A percentile compares a stretch with the other conserved stretches of the same genome.
Evolutionary conservation across 2,113 vertebrate species (phyloP).

Genomic region (Pterocles burchelli): DNA sequence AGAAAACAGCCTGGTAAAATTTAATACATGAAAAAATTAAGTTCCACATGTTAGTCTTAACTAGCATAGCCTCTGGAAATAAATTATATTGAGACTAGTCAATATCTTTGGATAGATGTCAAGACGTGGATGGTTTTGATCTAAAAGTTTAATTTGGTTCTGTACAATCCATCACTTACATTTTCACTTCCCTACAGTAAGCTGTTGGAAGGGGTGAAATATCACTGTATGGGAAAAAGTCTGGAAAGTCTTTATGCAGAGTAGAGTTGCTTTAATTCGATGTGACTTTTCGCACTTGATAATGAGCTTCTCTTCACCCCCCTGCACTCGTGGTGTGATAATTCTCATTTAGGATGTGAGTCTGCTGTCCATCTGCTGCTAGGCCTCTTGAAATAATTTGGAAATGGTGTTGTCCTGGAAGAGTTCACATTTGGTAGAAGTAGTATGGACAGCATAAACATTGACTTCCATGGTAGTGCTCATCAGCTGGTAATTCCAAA

Average conservation of each 20-base stretch:
- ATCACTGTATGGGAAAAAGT: not conserved
- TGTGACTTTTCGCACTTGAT: not conserved
- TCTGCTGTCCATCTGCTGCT: not conserved
- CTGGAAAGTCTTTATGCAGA: not conserved
- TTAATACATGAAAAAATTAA: not conserved
- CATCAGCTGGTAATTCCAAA: not conserved
- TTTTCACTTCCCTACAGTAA: not conserved
- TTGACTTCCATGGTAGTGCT: not conserved
- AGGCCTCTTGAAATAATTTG: not conserved
- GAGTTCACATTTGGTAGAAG: not conserved
- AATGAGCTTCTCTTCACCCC: not conserved
- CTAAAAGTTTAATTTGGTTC: conserved; percentile 9
- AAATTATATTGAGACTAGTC: not conserved
- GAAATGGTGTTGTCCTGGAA: not conserved
- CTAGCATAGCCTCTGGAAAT: not conserved
- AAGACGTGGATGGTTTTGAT: not conserved
- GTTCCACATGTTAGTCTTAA: not conserved
- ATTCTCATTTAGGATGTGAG: not conserved
- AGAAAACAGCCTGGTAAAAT: not conserved
- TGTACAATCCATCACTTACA: not conserved
- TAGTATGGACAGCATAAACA: not conserved
- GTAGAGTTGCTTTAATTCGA: not conserved
- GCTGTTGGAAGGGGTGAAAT: not conserved
- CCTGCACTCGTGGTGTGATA: not conserved
- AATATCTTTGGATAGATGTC: not conserved